Evolutionary conservation across 1,140 invertebrate genomes (phyloP).

Genomic region (Cotesia glomerata): DNA sequence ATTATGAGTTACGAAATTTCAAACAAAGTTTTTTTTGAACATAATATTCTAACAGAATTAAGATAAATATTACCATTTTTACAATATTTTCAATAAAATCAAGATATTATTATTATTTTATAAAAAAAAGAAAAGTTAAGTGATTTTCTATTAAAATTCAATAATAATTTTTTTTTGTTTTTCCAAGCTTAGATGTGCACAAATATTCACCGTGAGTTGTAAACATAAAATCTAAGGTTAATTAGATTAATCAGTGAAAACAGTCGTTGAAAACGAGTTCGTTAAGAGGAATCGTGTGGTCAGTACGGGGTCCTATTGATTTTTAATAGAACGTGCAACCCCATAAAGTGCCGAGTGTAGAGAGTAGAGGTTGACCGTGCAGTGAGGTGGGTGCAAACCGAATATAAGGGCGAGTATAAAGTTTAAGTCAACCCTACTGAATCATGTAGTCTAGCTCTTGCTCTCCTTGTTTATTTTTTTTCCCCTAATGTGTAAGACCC

Average conservation of each 20-base stretch:
- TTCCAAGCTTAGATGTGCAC: too few species aligned
- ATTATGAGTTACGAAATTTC: too few species aligned
- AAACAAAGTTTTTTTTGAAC: too few species aligned
- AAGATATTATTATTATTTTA: too few species aligned
- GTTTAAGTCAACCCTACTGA: conserved; percentile 13
- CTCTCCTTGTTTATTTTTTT: background rate
- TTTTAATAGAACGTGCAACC: conserved; percentile 24
- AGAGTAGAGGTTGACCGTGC: background rate
- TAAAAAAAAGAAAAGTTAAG: too few species aligned
- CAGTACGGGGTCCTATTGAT: conserved; percentile 14
- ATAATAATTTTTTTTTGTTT: background rate
- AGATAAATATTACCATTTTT: too few species aligned
- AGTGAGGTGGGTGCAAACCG: background rate
- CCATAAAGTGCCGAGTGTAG: background rate
- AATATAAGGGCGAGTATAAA: background rate
- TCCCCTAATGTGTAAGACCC: background rate
- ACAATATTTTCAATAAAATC: too few species aligned
- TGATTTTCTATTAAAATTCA: too few species aligned
- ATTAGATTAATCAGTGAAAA: background rate
- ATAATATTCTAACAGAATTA: too few species aligned
- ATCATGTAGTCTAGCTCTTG: conserved; percentile 12
- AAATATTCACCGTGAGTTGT: background rate
- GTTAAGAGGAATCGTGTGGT: background rate
- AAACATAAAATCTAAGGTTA: background rate
- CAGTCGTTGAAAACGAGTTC: background rate